A percentile compares a stretch with the other conserved stretches of the same genome.
Conservation (phyloP, 2,888 invertebrate genomes). For the Isoperla grammatica region DNA sequence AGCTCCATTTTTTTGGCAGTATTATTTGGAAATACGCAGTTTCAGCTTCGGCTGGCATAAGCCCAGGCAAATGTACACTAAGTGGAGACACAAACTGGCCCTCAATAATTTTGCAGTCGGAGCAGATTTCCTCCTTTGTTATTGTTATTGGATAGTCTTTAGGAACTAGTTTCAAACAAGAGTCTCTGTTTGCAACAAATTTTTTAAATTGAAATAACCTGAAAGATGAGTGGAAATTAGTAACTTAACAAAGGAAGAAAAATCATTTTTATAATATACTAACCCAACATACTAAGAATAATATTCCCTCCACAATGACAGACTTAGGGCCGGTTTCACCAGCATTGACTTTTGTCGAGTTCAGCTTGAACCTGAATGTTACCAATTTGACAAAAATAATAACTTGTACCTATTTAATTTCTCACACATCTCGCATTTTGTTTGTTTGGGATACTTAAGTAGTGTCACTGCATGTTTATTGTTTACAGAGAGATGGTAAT, state of each 20-base stretch:
- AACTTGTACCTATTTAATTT: too few species aligned
- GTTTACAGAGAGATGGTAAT: too few species aligned
- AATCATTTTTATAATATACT: too few species aligned
- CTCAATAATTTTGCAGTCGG: conserved; percentile 70
- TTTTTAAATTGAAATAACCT: conserved; percentile 90
- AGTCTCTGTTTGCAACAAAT: conserved; percentile 74
- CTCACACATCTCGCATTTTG: too few species aligned
- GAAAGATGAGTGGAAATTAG: conserved; percentile 43
- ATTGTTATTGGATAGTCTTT: conserved; percentile 80
- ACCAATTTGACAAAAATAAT: too few species aligned
- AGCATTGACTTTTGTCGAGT: too few species aligned
- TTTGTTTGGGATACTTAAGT: too few species aligned
- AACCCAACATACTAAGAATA: too few species aligned
- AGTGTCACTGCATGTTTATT: too few species aligned
- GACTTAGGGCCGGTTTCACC: conserved; percentile 15
- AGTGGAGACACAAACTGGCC: conserved; percentile 87
- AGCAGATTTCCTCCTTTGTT: conserved; percentile 70
- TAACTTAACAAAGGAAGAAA: too few species aligned
- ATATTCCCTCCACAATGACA: too few species aligned
- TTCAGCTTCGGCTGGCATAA: conserved; percentile 77
- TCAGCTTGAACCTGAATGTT: too few species aligned
- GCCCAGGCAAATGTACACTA: conserved; percentile 72
- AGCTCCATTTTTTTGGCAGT: conserved; percentile 73
- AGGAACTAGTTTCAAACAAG: conserved; percentile 75
- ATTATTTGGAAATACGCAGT: conserved; percentile 81